phyloP scores from a whole-genome alignment of 2,888 invertebrate species.

The Hesperia comma region DNA sequence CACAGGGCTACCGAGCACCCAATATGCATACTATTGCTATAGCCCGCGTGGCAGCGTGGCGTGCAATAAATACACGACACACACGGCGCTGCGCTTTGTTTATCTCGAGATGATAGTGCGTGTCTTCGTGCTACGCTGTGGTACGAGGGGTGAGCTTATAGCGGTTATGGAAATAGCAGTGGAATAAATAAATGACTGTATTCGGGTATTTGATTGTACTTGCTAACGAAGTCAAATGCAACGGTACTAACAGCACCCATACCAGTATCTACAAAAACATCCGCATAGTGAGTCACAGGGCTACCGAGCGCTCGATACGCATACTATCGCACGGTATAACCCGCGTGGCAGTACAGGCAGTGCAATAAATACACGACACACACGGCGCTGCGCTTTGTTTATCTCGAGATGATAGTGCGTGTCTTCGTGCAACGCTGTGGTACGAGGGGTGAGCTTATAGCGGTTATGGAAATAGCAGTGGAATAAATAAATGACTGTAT shows the following conservation, averaged over 20 bases:
- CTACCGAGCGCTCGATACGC: slow-evolving; percentile 10
- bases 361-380: slow-evolving; percentile 33
- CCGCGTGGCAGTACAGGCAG: slow-evolving; percentile 8
- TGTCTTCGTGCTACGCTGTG: slow-evolving; percentile 10
- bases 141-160: too few relatives aligned
- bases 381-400: slow-evolving; percentile 29
- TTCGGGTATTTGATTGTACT: too few relatives aligned
- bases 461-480: not conserved
- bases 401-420: slow-evolving; percentile 33
- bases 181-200: too few relatives aligned
- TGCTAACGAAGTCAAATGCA: too few relatives aligned
- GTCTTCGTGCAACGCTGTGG: slow-evolving; percentile 9
- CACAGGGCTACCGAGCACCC: slow-evolving; percentile 8
- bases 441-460: not conserved
- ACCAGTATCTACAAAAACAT: too few relatives aligned
- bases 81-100: slow-evolving; percentile 28
- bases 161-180: too few relatives aligned
- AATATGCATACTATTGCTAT: not conserved
- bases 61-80: slow-evolving; percentile 33
- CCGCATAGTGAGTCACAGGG: slow-evolving; percentile 12
- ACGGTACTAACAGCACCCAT: too few relatives aligned
- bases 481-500: too few relatives aligned
- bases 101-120: slow-evolving; percentile 34
- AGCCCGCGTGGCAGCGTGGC: not conserved
- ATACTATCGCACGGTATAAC: not conserved